Base-by-base conservation (phyloP, 1,140 invertebrate species). In the Drosophila santomea region DNA sequence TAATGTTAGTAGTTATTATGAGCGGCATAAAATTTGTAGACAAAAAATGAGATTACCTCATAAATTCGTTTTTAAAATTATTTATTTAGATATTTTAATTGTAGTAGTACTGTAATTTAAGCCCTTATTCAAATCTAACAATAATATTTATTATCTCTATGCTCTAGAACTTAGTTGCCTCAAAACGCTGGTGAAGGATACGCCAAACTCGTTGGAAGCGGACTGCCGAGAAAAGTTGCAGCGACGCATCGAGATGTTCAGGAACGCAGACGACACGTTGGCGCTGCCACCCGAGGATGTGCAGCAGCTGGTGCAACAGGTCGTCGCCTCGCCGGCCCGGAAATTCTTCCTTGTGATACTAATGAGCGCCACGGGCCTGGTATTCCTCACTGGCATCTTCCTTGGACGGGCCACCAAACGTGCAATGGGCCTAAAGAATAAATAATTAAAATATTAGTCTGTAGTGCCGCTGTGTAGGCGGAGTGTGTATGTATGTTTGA, bases 241-340 rank as follows among this genome's bases (percentile, higher is more conserved):
- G 56, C 95, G 95, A 63, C 94, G 97, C 78, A 95, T 97, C 79
- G 96, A 98, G 93, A 97, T 98, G 96, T 98, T 97, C 92, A 96
- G 94, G 93, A 96, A 96, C 94, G 97, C 97, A 23, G 96, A 95
- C 36, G 95, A 96, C 93, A 96, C 94, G 11, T 74, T 93, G 10
- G 92, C 94, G 11, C 64, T 71, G 52, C 91, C 93, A 41, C 94
- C 95, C 11, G 95, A 96, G 83, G 95, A 94, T 68, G 93, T 98
- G 38, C 93, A 94, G 76, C 96, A 97, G 84, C 81, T 98, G 5
- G 95, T 96, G 84, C 79, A 93, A 80, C 93, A 95, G 93, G 95
- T 96, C 41, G 93, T 93, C 1, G 88, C 93, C 41, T 98, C 97
- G 2, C 96, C 96, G 39, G 94, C 96, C 4, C 95, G 95, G 84